phyloP scores from a whole-genome alignment of 2,888 invertebrate species.

The Conistra vaccinii region DNA sequence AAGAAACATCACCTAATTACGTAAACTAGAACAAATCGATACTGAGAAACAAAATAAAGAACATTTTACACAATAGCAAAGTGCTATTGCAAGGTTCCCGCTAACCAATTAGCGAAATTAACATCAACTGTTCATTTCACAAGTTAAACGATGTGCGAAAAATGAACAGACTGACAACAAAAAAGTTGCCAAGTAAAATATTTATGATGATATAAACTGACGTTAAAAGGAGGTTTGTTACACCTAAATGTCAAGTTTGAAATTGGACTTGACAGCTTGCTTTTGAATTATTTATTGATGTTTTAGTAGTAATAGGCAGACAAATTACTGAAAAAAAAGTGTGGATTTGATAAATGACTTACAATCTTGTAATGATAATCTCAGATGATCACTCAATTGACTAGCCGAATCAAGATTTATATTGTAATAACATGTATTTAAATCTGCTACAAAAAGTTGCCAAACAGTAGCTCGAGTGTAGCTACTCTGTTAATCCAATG shows the following conservation, averaged over 20 bases:
- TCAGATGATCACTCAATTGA: not conserved
- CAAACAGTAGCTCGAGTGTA: conserved; percentile 2
- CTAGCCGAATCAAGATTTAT: not conserved
- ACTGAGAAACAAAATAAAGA: conserved; percentile 17
- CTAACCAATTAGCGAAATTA: conserved; percentile 55
- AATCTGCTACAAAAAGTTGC: conserved; percentile 31
- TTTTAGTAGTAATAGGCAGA: conserved; percentile 2
- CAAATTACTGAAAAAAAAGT: conserved; percentile 10
- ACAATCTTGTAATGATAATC: not conserved
- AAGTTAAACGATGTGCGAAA: conserved; percentile 35
- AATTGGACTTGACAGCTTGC: conserved; percentile 24
- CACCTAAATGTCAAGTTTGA: conserved; percentile 29
- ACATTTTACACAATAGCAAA: conserved; percentile 50
- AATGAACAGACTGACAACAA: conserved; percentile 5
- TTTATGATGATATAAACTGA: conserved; percentile 34
- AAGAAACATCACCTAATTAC: conserved; percentile 28
- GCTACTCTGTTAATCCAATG: conserved; percentile 25
- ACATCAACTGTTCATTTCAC: conserved; percentile 48
- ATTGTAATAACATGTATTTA: not conserved
- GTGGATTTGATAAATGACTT: conserved; percentile 24
- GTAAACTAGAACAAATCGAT: conserved; percentile 39
- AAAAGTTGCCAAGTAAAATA: conserved; percentile 38
- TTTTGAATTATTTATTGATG: conserved; percentile 27
- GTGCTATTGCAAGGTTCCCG: conserved; percentile 59
- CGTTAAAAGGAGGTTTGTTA: conserved; percentile 18